Conservation (phyloP, 1,140 invertebrate species). For the Adelges cooleyi region DNA sequence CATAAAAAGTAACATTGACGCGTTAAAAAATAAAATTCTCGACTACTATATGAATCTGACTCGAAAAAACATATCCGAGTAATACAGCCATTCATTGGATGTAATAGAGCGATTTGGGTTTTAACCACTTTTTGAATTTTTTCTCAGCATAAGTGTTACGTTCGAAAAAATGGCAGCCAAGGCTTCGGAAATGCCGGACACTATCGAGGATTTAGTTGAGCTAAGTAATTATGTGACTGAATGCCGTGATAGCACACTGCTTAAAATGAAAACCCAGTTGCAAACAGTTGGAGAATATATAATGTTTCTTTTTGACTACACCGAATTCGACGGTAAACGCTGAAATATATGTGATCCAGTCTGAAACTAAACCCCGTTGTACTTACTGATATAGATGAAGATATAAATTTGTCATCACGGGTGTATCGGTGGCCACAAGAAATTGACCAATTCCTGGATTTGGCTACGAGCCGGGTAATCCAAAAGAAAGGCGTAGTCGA, state of each 20-base stretch:
- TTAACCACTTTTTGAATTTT: slow-evolving; percentile 31
- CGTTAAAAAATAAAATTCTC: neutral
- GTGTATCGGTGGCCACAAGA: slow-evolving; percentile 83
- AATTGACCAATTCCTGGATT: slow-evolving; percentile 73
- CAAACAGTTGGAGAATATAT: slow-evolving; percentile 55
- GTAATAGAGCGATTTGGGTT: neutral
- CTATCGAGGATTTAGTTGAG: slow-evolving; percentile 74
- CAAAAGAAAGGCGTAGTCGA: slow-evolving; percentile 64
- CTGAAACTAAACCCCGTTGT: no score
- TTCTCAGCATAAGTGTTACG: slow-evolving; percentile 57
- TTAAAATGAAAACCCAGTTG: slow-evolving; percentile 60
- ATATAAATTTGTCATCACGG: slow-evolving; percentile 67
- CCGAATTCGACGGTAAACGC: no score
- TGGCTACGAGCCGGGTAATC: slow-evolving; percentile 54
- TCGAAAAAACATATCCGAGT: neutral
- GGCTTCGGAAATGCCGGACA: slow-evolving; percentile 72
- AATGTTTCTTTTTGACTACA: slow-evolving; percentile 65
- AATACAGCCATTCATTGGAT: neutral
- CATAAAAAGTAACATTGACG: slow-evolving; percentile 12
- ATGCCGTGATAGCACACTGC: slow-evolving; percentile 65
- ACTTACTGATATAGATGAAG: slow-evolving; percentile 54
- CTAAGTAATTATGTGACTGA: slow-evolving; percentile 69
- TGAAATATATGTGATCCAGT: no score
- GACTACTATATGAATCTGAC: neutral
- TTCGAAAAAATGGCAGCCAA: slow-evolving; percentile 81